Base-by-base conservation (phyloP, 2,888 invertebrate species). In the Lissocephala sabroskyi region DNA sequence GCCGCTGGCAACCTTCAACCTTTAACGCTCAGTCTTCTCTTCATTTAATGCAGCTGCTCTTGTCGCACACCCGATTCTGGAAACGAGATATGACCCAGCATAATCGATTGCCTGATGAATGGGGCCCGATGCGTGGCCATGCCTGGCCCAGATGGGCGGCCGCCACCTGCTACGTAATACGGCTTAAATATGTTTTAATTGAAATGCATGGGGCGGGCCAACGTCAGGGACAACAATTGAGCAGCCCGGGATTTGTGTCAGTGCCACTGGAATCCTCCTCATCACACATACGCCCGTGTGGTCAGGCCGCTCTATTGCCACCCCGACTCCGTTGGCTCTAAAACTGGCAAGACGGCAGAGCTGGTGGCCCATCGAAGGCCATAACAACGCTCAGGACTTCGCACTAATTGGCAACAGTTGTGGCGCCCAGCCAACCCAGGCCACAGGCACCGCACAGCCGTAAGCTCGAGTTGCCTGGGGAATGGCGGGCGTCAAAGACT, bases 141-240 rank as follows among this genome's bases (percentile, higher is more conserved):
- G n/a, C 29, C 14, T 30, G 40, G 9, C 23, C 13, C 45, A 36
- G 23, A 23, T 3, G 4, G 23, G 7, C 3, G 7, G 4, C 3
- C 23, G 23, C 23, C 3, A 7, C 23, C 4, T 5, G 7, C 23
- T 46, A 29, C 42, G 33, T 49, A 52, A 46, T 52, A 53, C 48
- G 42, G 49, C 56, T 75, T 57, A 64, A 66, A 66, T 71, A 64
- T 57, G 76, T 53, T 64, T 64, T 75, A 68, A 71, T 75, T 75
- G 75, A 71, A 75, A 64, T 71, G 62, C 76, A 66, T 61, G 71
- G 71, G 64, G 59, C n/a, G n/a, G n/a, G n/a, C n/a, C n/a, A n/a
- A n/a, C n/a, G n/a, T n/a, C n/a, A n/a, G n/a, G n/a, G n/a, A n/a
- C n/a, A n/a, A n/a, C n/a, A n/a, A n/a, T n/a, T n/a, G n/a, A n/a